Conservation (phyloP, 2,888 invertebrate species). For the Temnothorax ravouxi region DNA sequence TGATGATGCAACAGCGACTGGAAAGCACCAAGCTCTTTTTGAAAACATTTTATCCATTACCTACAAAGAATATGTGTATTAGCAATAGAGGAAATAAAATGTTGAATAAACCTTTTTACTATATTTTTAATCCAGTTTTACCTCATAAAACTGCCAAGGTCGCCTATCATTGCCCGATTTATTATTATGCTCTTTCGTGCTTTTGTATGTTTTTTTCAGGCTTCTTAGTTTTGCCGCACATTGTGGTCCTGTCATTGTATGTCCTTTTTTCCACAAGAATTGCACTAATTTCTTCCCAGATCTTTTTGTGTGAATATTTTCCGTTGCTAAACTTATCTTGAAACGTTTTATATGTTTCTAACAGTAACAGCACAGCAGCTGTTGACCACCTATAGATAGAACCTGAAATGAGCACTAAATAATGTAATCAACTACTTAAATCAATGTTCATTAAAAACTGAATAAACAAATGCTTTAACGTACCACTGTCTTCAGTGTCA, state of each 20-base stretch:
- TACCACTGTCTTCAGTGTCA: background rate
- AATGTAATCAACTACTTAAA: background rate
- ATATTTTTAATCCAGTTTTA: background rate
- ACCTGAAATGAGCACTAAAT: too few relatives aligned
- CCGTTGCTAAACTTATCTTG: background rate
- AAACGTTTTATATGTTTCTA: too few relatives aligned
- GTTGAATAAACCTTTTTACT: background rate
- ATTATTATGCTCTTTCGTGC: background rate
- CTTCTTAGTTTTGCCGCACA: slow-evolving; percentile 3
- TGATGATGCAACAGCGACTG: slow-evolving; percentile 10
- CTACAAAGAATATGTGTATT: background rate
- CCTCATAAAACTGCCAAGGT: slow-evolving; percentile 14
- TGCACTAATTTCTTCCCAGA: background rate
- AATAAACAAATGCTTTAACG: slow-evolving; percentile 1
- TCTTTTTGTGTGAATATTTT: slow-evolving; percentile 14
- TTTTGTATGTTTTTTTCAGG: background rate
- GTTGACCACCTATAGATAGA: too few relatives aligned
- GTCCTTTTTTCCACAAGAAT: background rate
- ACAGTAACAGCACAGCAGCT: too few relatives aligned
- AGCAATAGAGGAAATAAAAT: background rate
- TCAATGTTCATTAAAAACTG: background rate
- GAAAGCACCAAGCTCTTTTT: background rate
- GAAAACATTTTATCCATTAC: slow-evolving; percentile 2
- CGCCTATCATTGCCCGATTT: background rate
- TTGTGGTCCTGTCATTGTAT: background rate